Percentiles rank a stretch among this genome's conserved stretches.
Conservation (phyloP, 2,113 vertebrate genomes). For the Nycticebus coucang region DNA sequence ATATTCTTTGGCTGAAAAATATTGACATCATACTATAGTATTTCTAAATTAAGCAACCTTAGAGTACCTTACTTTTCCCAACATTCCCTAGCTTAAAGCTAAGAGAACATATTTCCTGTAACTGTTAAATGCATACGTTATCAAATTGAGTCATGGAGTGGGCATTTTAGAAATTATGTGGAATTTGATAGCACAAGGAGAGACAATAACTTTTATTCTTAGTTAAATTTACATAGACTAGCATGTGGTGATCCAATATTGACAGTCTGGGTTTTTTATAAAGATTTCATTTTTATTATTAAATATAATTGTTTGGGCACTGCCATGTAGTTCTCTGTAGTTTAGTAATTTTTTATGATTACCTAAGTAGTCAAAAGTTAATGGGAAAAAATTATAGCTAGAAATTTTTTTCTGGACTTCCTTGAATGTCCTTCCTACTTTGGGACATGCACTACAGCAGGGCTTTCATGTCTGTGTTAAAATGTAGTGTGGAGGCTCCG, state of each 20-base stretch:
- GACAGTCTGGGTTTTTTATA: not conserved
- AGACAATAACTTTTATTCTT: slow-evolving; percentile 15
- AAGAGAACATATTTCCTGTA: not conserved
- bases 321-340: slow-evolving; percentile 2
- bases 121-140: not conserved
- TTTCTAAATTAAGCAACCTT: not conserved
- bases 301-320: slow-evolving; percentile 43
- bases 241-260: not conserved
- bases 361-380: slow-evolving; percentile 2
- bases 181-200: not conserved
- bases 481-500: not conserved
- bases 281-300: slow-evolving; percentile 47
- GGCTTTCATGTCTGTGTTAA: slow-evolving; percentile 84
- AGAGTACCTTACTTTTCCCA: slow-evolving; percentile 23
- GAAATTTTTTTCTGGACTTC: slow-evolving; percentile 66
- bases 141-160: slow-evolving; percentile 33
- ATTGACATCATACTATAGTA: not conserved
- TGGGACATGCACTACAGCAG: slow-evolving; percentile 73
- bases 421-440: slow-evolving; percentile 79
- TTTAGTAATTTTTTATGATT: slow-evolving; percentile 20
- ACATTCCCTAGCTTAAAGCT: slow-evolving; percentile 27
- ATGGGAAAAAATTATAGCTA: slow-evolving; percentile 56
- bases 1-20: not conserved
- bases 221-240: slow-evolving; percentile 24
- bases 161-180: not conserved